Percentiles rank a stretch among this genome's conserved stretches.
Conservation (phyloP, 2,113 vertebrate genomes). For the Cinclus cinclus region DNA sequence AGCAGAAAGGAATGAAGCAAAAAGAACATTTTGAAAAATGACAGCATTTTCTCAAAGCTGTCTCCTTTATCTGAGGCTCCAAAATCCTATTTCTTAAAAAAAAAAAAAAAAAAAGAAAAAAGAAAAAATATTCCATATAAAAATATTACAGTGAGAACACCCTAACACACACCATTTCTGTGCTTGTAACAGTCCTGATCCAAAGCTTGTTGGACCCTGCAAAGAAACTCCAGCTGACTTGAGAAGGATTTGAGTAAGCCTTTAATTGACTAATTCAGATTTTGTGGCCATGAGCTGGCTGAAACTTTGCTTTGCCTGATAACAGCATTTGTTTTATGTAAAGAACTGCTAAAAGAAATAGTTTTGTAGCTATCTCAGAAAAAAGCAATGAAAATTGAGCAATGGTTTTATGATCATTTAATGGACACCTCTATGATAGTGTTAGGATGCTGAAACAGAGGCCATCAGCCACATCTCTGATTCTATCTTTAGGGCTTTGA, state of each 20-base stretch:
- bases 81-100: background rate
- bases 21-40: background rate
- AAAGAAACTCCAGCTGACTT: conserved; percentile 19
- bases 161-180: background rate
- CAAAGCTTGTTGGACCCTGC: background rate
- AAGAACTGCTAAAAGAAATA: background rate
- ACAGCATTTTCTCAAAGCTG: background rate
- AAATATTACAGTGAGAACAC: background rate
- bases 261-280: conserved; percentile 50
- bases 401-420: background rate
- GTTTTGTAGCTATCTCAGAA: background rate
- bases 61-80: background rate
- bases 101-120: background rate
- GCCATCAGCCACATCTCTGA: background rate
- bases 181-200: background rate
- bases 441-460: background rate
- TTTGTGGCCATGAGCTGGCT: background rate
- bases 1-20: background rate
- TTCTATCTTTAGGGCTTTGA: background rate
- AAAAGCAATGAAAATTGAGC: background rate
- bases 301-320: background rate
- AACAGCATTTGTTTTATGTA: background rate
- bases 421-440: background rate
- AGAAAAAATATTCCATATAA: background rate
- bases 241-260: conserved; percentile 37